Evolutionary conservation across 1,140 invertebrate genomes (phyloP).

Genomic region (Aphaenogaster rudis): DNA sequence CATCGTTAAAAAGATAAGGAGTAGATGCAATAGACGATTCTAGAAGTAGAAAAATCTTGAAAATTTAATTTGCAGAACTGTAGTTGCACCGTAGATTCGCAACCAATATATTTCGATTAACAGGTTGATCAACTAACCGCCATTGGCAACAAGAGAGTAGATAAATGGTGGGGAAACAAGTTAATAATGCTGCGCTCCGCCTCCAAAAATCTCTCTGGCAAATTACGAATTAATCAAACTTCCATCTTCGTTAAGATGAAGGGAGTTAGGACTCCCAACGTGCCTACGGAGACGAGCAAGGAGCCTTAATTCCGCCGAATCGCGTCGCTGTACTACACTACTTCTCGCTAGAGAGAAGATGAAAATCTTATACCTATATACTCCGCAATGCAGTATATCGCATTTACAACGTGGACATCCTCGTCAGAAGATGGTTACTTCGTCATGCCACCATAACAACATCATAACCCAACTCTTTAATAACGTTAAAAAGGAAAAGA

Average conservation of each 20-base stretch:
- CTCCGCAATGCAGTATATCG: conserved; percentile 36
- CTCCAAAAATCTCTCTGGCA: neutral
- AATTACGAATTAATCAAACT: neutral
- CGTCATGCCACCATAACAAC: conserved; percentile 28
- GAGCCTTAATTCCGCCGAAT: conserved; percentile 33
- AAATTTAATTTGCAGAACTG: neutral
- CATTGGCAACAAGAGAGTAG: neutral
- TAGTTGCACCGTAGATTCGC: neutral
- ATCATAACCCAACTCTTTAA: conserved; percentile 33
- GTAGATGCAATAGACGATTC: neutral
- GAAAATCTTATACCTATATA: conserved; percentile 32
- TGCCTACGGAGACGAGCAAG: neutral
- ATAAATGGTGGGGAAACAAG: neutral
- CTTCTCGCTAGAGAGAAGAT: conserved; percentile 42
- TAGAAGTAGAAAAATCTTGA: neutral
- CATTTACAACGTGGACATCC: conserved; percentile 73
- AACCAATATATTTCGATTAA: neutral
- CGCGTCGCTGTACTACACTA: conserved; percentile 18
- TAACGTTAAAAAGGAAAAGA: conserved; percentile 21
- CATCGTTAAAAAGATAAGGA: neutral
- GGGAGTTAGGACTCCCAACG: neutral
- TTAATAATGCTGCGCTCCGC: neutral
- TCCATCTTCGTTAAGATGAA: neutral
- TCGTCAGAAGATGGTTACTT: conserved; percentile 62
- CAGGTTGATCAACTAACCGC: neutral